phyloP scores from a whole-genome alignment of 2,888 invertebrate genomes.

The Limnephilus lunatus region DNA sequence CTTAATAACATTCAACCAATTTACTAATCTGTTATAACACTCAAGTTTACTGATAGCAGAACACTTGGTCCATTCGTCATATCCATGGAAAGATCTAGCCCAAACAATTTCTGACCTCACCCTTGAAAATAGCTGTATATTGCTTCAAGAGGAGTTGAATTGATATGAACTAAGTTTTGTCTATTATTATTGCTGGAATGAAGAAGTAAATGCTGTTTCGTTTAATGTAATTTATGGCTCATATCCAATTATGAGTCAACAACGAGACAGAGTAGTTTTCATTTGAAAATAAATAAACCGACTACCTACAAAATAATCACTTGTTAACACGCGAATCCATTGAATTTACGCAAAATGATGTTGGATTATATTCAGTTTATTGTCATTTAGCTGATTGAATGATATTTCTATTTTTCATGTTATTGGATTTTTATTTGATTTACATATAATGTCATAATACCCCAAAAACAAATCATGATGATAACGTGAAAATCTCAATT shows the following conservation, averaged over 20 bases:
- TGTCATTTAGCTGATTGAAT: too few species aligned
- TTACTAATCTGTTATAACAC: too few species aligned
- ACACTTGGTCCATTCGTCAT: too few species aligned
- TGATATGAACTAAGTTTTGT: background rate
- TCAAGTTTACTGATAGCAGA: too few species aligned
- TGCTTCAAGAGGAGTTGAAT: background rate
- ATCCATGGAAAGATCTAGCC: background rate
- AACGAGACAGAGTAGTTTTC: background rate
- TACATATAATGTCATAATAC: too few species aligned
- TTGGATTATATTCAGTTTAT: background rate
- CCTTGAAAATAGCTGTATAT: background rate
- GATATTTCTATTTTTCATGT: too few species aligned
- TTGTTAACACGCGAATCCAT: background rate
- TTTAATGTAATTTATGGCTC: background rate
- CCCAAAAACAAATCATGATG: too few species aligned
- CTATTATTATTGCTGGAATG: background rate
- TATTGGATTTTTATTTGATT: too few species aligned
- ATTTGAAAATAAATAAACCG: background rate
- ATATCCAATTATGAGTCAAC: background rate
- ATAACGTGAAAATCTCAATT: too few species aligned
- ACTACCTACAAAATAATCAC: background rate
- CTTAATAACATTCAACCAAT: too few species aligned
- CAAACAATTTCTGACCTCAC: background rate
- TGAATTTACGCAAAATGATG: background rate
- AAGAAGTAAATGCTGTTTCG: background rate